Evolutionary conservation across 1,140 invertebrate genomes (phyloP), one percentile per base, ranked within the genome.

Genomic region (Monomorium pharaonis): DNA sequence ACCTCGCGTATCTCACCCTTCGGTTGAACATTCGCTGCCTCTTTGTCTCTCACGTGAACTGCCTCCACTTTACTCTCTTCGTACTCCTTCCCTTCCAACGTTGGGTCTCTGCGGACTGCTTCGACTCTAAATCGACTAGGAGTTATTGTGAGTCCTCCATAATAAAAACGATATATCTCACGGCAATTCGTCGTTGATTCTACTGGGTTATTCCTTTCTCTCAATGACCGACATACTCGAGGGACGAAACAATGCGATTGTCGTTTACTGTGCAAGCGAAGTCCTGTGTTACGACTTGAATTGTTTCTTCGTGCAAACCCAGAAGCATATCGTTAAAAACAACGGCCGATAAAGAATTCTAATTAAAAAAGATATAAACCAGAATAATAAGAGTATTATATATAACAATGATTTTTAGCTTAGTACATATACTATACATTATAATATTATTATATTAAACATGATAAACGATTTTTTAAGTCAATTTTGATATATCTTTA

Each of bases 141-240:
- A 42, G 47, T 88, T 89, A 88, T 88, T 88, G 88, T 80, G 42
- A 63, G 37, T 67, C n/a, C 30, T 14, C 16, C 37, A 21, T 62
- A 49, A 44, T 49, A 69, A 72, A 69, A 58, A 80, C 58, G 54
- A 74, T 49, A 86, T 42, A 76, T 27, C n/a, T 58, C 72, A 30
- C 6, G 56, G 72, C 72, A 88, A 89, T 89, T 86, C 72, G 62
- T 63, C 76, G 84, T 63, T 85, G 70, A 89, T 86, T 86, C 69
- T 30, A 30, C 74, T 70, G 63, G 56, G n/a, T 86, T 84, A 74
- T 85, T 62, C 24, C 54, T 21, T 37, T 51, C 27, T 72, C 37
- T 33, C 27, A 69, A 47, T 60, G 62, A 72, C 44, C 65, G 24
- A 24, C 67, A 47, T 58, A 21, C 60, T 47, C 74, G 75, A 62